These are phyloP conservation scores for Lycaena phlaeas DNA, from an alignment of 2,888 invertebrate species.

Conservation along the genomic window DNA sequence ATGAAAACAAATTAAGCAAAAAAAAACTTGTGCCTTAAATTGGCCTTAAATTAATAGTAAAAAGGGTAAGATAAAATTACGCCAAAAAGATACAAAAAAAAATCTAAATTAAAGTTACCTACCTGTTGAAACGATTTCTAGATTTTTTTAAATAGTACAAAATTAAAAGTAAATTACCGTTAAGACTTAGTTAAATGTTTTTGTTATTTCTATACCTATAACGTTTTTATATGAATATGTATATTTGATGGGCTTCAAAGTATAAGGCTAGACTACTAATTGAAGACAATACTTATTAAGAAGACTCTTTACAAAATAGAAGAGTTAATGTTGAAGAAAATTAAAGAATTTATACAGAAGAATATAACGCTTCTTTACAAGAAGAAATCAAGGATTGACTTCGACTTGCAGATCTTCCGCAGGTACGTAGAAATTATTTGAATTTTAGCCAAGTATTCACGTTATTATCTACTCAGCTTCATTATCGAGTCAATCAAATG, in stretches of 20 bases:
- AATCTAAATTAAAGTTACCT: constrained; percentile 67
- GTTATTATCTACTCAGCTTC: constrained; percentile 6
- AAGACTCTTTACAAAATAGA: constrained; percentile 20
- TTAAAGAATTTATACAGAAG: constrained; percentile 6
- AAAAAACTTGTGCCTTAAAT: constrained; percentile 69
- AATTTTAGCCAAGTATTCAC: not conserved
- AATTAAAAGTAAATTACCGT: constrained; percentile 67
- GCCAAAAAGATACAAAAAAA: constrained; percentile 47
- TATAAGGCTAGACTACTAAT: constrained; percentile 42
- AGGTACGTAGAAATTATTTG: not conserved
- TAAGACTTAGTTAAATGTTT: constrained; percentile 68
- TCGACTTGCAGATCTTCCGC: constrained; percentile 3
- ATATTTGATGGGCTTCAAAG: constrained; percentile 56
- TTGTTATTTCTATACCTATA: constrained; percentile 66
- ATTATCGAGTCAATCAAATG: constrained; percentile 11
- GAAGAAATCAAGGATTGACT: constrained; percentile 7
- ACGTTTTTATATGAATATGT: constrained; percentile 61
- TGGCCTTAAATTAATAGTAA: constrained; percentile 71
- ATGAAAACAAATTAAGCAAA: constrained; percentile 48
- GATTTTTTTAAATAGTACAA: constrained; percentile 71
- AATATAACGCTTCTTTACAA: constrained; percentile 4
- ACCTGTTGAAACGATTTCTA: constrained; percentile 65
- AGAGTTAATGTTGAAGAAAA: constrained; percentile 9
- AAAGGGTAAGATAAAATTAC: constrained; percentile 66
- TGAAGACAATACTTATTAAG: constrained; percentile 39